Base-by-base conservation (phyloP, 2,888 invertebrate genomes). In the Pollenia amentaria region DNA sequence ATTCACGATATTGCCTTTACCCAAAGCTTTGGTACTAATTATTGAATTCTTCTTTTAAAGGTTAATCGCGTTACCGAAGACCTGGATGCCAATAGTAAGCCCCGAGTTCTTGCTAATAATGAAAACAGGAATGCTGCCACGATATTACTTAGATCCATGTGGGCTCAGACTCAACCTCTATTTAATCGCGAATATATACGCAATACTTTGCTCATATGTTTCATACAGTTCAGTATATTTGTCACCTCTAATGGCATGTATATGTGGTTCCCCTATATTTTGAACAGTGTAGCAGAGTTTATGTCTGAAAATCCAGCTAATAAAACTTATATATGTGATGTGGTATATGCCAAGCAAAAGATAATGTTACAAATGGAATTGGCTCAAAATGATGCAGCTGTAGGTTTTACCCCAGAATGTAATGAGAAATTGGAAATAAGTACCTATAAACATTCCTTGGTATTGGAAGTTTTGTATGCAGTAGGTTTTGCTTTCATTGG, bases 191-290 rank as follows among this genome's bases (percentile, higher is more conserved):
- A 90, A 57, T 90, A 92, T 87, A 83, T 91, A 48, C 88, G 89
- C 10, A 90, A 89, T 60, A 93, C 92, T 0, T 60, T 91, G 6
- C 85, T 92, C 8, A 90, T 91, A 6, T 93, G 92, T 87, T 64
- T 88, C 4, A 90, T 93, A 67, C 92, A 92, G 88, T 93, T 93
- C 87, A 90, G 89, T 53, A 91, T 92, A 3, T 92, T 91, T 81
- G 87, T 90, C 10, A 92, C 92, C 42, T 92, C 90, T 12, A 91
- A 92, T 85, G 91, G 92, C 40, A 90, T 93, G 90, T 91, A 92
- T 57, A 91, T 93, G 90, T 93, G 92, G 92, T 92, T 93, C 76
- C 92, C 92, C 4, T 90, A 92, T 70, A 92, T 93, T 14, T 86
- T 93, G 44, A 92, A 93, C 81, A 90, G 90, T 64, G 89, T 92